These are phyloP conservation scores for Pantherophis guttatus DNA, from an alignment of 2,113 vertebrate genomes.

Conservation along the genomic window DNA sequence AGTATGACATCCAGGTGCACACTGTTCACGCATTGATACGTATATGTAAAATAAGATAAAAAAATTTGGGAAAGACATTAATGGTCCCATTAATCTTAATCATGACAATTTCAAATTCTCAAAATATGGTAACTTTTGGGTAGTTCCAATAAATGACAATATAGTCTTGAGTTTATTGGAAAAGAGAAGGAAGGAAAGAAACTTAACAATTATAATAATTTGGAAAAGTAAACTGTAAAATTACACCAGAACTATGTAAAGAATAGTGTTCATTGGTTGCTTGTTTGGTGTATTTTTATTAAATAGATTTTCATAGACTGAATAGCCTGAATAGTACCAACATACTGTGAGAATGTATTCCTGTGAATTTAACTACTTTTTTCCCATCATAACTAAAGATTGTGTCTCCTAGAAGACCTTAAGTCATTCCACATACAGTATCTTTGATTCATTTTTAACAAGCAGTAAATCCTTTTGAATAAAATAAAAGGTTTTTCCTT, in stretches of 20 bases:
- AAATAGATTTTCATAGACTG: neutral
- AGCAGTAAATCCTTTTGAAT: neutral
- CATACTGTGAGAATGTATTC: neutral
- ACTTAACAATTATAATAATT: neutral
- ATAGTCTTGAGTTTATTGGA: neutral
- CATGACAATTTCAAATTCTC: neutral
- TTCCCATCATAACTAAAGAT: constrained; percentile 8
- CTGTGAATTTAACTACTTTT: neutral
- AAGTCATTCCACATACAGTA: neutral
- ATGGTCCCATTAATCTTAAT: neutral
- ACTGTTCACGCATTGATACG: too few relatives aligned
- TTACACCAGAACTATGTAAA: neutral
- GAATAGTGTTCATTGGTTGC: neutral
- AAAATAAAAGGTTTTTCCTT: neutral
- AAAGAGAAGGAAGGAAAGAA: neutral
- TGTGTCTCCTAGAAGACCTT: constrained; percentile 13
- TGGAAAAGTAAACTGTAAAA: neutral
- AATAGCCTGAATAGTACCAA: neutral
- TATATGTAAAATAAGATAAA: too few relatives aligned
- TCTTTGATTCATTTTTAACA: constrained; percentile 40
- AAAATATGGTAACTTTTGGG: neutral
- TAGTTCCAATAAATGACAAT: neutral
- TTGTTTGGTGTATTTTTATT: neutral
- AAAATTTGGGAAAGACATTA: neutral
- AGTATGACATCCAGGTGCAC: too few relatives aligned